Percentiles rank a stretch among this genome's conserved stretches.
Conservation (phyloP, 2,797 vertebrate genomes). For the Alauda arvensis region DNA sequence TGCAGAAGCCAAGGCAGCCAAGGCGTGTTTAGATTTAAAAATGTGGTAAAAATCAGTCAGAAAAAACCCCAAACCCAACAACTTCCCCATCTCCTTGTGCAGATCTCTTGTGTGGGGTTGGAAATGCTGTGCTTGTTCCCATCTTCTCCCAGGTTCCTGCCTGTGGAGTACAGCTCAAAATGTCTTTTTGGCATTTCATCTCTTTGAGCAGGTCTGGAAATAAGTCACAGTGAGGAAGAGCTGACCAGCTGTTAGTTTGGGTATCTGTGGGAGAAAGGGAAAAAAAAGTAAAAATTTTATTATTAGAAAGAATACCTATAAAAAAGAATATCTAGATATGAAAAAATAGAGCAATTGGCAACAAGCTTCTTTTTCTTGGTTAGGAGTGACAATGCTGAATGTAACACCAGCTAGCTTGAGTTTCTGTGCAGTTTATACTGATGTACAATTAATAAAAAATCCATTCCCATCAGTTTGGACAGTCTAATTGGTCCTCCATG, state of each 20-base stretch:
- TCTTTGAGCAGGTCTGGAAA: not conserved
- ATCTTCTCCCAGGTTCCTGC: not conserved
- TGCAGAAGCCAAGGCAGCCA: not conserved
- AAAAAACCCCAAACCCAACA: fast-evolving
- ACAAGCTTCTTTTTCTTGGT: not conserved
- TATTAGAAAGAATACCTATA: not conserved
- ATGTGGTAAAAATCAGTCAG: not conserved
- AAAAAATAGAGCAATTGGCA: not conserved
- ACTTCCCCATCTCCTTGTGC: not conserved
- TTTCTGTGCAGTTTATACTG: not conserved
- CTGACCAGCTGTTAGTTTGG: not conserved
- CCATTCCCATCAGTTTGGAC: fast-evolving
- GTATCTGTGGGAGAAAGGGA: not conserved
- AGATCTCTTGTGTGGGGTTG: not conserved
- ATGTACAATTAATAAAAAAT: not conserved
- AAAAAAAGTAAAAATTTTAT: not conserved
- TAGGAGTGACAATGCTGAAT: not conserved
- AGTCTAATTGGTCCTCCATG: not conserved
- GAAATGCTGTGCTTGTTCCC: not conserved
- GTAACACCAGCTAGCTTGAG: not conserved
- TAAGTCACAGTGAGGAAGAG: not conserved
- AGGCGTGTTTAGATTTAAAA: not conserved
- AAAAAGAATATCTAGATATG: not conserved
- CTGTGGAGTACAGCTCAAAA: not conserved
- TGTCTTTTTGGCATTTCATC: not conserved